Percentiles rank a stretch among this genome's conserved stretches.
phyloP scores from a whole-genome alignment of 2,888 invertebrate species.

The Hololepta plana region DNA sequence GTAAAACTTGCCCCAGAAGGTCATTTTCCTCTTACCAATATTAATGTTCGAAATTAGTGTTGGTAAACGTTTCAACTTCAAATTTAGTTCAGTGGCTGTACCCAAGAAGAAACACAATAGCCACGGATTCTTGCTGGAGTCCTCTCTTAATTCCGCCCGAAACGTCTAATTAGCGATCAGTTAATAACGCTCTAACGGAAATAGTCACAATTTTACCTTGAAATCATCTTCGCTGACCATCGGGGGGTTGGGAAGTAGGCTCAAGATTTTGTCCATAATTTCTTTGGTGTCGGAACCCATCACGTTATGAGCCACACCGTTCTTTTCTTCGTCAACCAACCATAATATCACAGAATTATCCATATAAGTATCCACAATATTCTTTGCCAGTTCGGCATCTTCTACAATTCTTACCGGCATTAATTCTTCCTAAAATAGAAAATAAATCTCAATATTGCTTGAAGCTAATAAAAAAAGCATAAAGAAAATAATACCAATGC shows the following conservation, averaged over 20 bases:
- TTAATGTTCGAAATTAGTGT: constrained; percentile 34
- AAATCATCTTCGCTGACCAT: constrained; percentile 37
- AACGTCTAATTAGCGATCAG: no score
- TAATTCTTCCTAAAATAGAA: constrained; percentile 25
- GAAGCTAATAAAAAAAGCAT: no score
- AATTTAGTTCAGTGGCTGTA: constrained; percentile 29
- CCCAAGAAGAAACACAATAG: constrained; percentile 36
- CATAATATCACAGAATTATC: constrained; percentile 21
- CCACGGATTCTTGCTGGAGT: constrained; percentile 31
- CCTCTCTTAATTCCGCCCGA: constrained; percentile 17
- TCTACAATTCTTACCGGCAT: constrained; percentile 31
- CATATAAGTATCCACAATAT: constrained; percentile 23
- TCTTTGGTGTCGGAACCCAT: constrained; percentile 30
- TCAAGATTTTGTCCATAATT: constrained; percentile 36
- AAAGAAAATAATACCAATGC: constrained; percentile 41
- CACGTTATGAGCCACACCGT: constrained; percentile 15
- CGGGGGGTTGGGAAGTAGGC: constrained; percentile 39
- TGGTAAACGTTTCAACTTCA: constrained; percentile 43
- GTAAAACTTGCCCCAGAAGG: background rate
- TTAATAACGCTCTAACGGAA: no score
- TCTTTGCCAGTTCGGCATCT: constrained; percentile 27
- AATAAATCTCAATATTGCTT: constrained; percentile 4
- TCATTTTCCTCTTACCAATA: constrained; percentile 23
- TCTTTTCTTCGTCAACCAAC: constrained; percentile 14
- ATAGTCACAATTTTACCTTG: constrained; percentile 39